phyloP scores from a whole-genome alignment of 92 coral and sea anemone species.

The Porites lobata region DNA sequence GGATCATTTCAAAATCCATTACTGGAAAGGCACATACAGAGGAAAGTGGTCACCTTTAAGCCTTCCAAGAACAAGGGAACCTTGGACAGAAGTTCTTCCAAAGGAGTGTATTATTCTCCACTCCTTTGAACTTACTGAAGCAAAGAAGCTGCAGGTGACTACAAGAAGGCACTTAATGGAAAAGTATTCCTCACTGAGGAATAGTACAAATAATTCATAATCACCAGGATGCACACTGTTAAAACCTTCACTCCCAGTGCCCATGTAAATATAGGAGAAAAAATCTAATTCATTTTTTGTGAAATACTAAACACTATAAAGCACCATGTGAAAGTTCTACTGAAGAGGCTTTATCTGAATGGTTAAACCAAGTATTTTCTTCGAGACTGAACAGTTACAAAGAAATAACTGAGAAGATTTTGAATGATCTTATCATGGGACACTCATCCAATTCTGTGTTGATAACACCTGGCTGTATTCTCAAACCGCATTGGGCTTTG shows the following conservation, averaged over 20 bases:
- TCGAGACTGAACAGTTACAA: too few relatives aligned
- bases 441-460: too few relatives aligned
- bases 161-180: slow-evolving; percentile 54
- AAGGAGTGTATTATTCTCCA: slow-evolving; percentile 65
- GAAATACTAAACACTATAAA: too few relatives aligned
- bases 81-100: slow-evolving; percentile 63
- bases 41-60: slow-evolving; percentile 61
- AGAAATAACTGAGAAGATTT: too few relatives aligned
- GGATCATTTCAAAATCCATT: slow-evolving; percentile 54
- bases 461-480: too few relatives aligned
- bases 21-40: slow-evolving; percentile 72
- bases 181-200: slow-evolving; percentile 41
- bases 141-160: slow-evolving; percentile 38
- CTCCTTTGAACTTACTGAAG: slow-evolving; percentile 43
- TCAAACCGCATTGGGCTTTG: too few relatives aligned
- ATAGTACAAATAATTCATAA: slow-evolving; percentile 3
- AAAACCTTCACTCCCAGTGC: not conserved
- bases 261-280: too few relatives aligned
- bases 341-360: too few relatives aligned
- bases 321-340: too few relatives aligned
- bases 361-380: too few relatives aligned
- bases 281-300: too few relatives aligned
- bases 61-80: slow-evolving; percentile 33
- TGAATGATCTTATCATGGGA: too few relatives aligned
- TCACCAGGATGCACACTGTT: not conserved